These are phyloP conservation scores for Catocala nupta DNA, from an alignment of 2,888 invertebrate genomes.

Conservation along the genomic window DNA sequence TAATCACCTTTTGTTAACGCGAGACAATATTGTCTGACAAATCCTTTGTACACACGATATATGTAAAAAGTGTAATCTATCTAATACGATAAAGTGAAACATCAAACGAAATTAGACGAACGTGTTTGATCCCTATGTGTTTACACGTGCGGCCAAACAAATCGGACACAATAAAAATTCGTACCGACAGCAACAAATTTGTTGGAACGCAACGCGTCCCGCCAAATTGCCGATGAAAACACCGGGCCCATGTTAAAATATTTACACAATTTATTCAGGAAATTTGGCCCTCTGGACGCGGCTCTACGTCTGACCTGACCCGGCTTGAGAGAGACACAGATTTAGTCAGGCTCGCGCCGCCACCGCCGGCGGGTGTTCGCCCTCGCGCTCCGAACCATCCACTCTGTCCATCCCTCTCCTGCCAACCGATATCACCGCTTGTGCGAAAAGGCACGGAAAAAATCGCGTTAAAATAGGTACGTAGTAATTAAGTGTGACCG, in stretches of 20 bases:
- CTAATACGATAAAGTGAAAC: constrained; percentile 40
- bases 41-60: neutral
- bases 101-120: constrained; percentile 46
- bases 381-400: constrained; percentile 52
- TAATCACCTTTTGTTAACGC: too few species aligned
- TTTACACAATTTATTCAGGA: constrained; percentile 62
- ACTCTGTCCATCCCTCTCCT: constrained; percentile 65
- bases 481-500: constrained; percentile 59
- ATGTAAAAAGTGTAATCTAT: constrained; percentile 23
- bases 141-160: constrained; percentile 51
- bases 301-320: constrained; percentile 80
- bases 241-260: constrained; percentile 57
- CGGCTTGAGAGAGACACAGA: constrained; percentile 80
- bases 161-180: constrained; percentile 56
- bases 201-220: constrained; percentile 52
- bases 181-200: constrained; percentile 57
- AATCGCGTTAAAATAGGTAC: constrained; percentile 51
- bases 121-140: constrained; percentile 42
- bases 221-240: constrained; percentile 60
- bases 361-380: constrained; percentile 73
- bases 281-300: constrained; percentile 61
- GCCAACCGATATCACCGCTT: constrained; percentile 61
- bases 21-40: too few species aligned
- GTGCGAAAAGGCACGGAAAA: constrained; percentile 63
- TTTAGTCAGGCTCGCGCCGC: constrained; percentile 84